Evolutionary conservation across 2,113 vertebrate genomes (phyloP), one percentile per base, ranked within the genome.

Genomic region (Hystrix brachyura): DNA sequence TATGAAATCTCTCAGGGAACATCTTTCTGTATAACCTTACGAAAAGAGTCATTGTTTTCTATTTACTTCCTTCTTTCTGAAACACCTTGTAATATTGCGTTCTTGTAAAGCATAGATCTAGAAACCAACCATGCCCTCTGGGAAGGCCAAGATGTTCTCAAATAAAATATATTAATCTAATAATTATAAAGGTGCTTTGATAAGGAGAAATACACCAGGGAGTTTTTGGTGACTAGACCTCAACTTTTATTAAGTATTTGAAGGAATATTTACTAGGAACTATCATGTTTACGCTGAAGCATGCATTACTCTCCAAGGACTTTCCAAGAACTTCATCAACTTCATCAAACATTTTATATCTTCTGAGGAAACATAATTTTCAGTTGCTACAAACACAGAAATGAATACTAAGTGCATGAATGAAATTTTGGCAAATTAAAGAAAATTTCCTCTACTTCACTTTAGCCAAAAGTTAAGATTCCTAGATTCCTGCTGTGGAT

Each of bases 151-250:
- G 60, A 94, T 87, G 86, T 90, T 96, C 79, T 97, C 95, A 93
- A 96, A 93, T 96, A 91, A 96, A 94, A 96, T 93, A 82, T 90
- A 95, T 92, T 96, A 96, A 92, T 96, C 59, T 81, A 93, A 90
- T 90, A 91, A 95, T 96, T 91, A 93, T 79, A 74, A 91, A 97
- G 81, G 53, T 76, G 55, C 43, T 94, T 82, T 96, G 96, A 96
- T 96, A 80, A 95, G 48, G 64, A 59, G 32, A 78, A 80, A 72
- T 78, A 21, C 90, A 85, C 72, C 32, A 72, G 89, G 93, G 82
- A 95, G 51, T 43, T 62, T 93, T 93, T 38, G 67, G 21, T 76
- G 74, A 38, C n/a, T 89, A 96, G 94, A 89, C 43, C 48, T 92
- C 91, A 85, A 94, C 57, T 96, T 96, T 83, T 95, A 89, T 92